A percentile compares a stretch with the other conserved stretches of the same genome.
Evolutionary conservation across 2,888 invertebrate species (phyloP).

Genomic region (Epirrita christyi): DNA sequence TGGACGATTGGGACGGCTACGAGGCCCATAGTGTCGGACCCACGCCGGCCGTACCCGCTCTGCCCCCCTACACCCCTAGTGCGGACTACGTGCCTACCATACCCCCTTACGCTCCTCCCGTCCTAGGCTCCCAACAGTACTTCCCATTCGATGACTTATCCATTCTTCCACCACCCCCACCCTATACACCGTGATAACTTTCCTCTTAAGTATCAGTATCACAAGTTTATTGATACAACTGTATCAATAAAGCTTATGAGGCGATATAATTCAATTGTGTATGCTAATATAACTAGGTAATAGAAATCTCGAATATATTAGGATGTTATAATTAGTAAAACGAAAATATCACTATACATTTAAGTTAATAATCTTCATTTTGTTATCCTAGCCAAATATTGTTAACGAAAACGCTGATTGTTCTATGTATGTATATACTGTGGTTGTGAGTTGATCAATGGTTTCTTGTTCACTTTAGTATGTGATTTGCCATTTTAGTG

Average conservation of each 20-base stretch:
- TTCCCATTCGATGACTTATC: constrained; percentile 80
- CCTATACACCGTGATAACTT: constrained; percentile 74
- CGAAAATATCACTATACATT: not conserved
- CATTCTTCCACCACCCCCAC: constrained; percentile 80
- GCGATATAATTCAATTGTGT: constrained; percentile 25
- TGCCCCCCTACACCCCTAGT: constrained; percentile 85
- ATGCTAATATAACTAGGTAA: constrained; percentile 19
- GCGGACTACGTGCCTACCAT: constrained; percentile 64
- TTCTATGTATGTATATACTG: constrained; percentile 65
- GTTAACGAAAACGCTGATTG: constrained; percentile 31
- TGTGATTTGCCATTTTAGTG: constrained; percentile 82
- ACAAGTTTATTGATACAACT: too few relatives aligned
- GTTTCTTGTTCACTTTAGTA: constrained; percentile 66
- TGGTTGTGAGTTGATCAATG: constrained; percentile 74
- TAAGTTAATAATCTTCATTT: constrained; percentile 9
- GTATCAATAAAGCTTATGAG: constrained; percentile 28
- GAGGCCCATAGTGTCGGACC: constrained; percentile 86
- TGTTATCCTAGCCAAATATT: constrained; percentile 16
- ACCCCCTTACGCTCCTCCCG: constrained; percentile 67
- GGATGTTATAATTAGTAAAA: constrained; percentile 10
- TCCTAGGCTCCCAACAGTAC: constrained; percentile 72
- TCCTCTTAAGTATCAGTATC: constrained; percentile 7
- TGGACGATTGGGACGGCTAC: constrained; percentile 86
- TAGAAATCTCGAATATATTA: constrained; percentile 29
- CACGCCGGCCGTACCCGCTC: constrained; percentile 82